Evolutionary conservation across 2,113 vertebrate species (phyloP).

Genomic region (Saguinus imperator): DNA sequence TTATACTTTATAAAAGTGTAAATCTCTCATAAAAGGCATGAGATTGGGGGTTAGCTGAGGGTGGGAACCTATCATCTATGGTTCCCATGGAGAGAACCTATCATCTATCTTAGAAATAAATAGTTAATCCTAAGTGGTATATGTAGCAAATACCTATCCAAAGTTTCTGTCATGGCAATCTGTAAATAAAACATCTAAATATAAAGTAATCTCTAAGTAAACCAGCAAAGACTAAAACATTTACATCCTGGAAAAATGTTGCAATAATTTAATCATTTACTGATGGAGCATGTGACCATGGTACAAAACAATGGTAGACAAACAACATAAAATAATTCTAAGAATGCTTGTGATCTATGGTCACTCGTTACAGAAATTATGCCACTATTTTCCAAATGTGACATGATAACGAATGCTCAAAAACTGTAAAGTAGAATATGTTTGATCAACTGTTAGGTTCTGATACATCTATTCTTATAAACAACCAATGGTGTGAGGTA

Average conservation of each 20-base stretch:
- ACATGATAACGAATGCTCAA: background rate
- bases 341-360: background rate
- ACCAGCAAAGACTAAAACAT: background rate
- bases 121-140: background rate
- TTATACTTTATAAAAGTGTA: background rate
- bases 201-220: background rate
- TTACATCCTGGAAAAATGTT: background rate
- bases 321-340: background rate
- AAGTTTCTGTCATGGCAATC: background rate
- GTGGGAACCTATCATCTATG: background rate
- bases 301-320: background rate
- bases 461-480: background rate
- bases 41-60: background rate
- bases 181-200: constrained; percentile 28
- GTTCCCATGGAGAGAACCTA: background rate
- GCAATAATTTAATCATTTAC: background rate
- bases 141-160: background rate
- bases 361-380: background rate
- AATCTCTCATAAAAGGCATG: background rate
- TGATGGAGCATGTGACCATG: background rate
- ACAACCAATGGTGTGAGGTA: background rate
- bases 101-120: background rate
- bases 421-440: constrained; percentile 44
- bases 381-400: background rate
- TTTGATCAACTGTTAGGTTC: constrained; percentile 24